phyloP scores from a whole-genome alignment of 2,113 vertebrate species.

The Himantopus leucocephalus region DNA sequence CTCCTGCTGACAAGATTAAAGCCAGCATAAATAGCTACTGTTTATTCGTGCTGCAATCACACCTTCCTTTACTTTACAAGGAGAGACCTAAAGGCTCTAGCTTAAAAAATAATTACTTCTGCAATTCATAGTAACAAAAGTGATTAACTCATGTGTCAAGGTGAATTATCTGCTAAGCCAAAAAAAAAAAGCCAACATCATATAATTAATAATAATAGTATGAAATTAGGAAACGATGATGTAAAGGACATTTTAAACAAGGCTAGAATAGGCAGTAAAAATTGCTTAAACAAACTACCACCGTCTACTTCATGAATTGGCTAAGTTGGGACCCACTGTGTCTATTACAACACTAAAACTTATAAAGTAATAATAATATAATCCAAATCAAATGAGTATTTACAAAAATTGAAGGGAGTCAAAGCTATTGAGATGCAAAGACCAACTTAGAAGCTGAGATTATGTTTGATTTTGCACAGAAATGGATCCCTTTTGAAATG shows the following conservation, averaged over 20 bases:
- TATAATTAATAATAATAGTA: not conserved
- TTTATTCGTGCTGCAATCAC: not conserved
- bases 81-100: not conserved
- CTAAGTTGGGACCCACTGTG: not conserved
- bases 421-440: not conserved
- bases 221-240: not conserved
- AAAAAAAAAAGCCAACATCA: not conserved
- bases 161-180: not conserved
- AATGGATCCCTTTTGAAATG: not conserved
- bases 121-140: not conserved
- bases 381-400: not conserved
- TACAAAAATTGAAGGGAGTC: not conserved
- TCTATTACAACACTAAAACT: not conserved
- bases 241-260: not conserved
- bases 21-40: not conserved
- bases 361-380: not conserved
- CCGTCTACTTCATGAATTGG: not conserved
- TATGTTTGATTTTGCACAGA: not conserved
- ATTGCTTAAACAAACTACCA: not conserved
- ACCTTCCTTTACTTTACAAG: not conserved
- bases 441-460: not conserved
- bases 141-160: not conserved
- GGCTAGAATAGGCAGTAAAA: not conserved
- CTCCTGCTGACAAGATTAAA: not conserved
- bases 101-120: not conserved